These are phyloP conservation scores for Whitmania pigra DNA, from an alignment of 1,140 invertebrate species.

Conservation along the genomic window DNA sequence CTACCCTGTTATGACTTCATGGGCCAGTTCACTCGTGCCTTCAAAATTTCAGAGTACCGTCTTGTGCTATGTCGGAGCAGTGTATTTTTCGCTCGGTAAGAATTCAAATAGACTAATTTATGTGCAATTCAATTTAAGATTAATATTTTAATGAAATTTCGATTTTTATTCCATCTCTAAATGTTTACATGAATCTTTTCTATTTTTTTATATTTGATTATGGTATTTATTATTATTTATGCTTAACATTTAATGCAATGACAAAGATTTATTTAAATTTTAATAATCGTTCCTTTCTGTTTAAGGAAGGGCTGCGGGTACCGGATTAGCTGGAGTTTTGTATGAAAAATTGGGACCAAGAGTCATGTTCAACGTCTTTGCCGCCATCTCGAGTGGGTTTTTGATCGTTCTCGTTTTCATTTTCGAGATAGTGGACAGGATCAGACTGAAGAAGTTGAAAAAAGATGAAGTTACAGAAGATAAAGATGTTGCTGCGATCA, in stretches of 20 bases:
- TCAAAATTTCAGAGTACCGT: conserved; percentile 71
- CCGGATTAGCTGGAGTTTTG: conserved; percentile 16
- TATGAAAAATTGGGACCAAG: conserved; percentile 13
- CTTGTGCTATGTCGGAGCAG: conserved; percentile 62
- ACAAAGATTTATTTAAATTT: too few relatives aligned
- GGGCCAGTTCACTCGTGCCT: conserved; percentile 71
- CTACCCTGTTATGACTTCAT: conserved; percentile 75
- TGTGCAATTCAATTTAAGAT: too few relatives aligned
- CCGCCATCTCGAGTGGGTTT: conserved; percentile 9
- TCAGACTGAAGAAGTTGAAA: neutral
- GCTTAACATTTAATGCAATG: too few relatives aligned
- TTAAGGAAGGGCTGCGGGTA: conserved; percentile 19
- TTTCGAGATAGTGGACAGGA: neutral
- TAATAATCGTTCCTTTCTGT: neutral
- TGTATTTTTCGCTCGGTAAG: conserved; percentile 45
- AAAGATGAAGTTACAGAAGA: neutral
- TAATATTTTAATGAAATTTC: too few relatives aligned
- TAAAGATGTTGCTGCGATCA: neutral
- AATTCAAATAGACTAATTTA: too few relatives aligned
- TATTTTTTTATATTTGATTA: too few relatives aligned
- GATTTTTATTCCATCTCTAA: too few relatives aligned
- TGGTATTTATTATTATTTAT: too few relatives aligned
- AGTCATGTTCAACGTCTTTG: conserved; percentile 18
- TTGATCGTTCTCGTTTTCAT: conserved; percentile 3
- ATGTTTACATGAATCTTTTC: too few relatives aligned